Conservation (phyloP, 1,140 invertebrate species). For the Sminthurinus signatus region DNA sequence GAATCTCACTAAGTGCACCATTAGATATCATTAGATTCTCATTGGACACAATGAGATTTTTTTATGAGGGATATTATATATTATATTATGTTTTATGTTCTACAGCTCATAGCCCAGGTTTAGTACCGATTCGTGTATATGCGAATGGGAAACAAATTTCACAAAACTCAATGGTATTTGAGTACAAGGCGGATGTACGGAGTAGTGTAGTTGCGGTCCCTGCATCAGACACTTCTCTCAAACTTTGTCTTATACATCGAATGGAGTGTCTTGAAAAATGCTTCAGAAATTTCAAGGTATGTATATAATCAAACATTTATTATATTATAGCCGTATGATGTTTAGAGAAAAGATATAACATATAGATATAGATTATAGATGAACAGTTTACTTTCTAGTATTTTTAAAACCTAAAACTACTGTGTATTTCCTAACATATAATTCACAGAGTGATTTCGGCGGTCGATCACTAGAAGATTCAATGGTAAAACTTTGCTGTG, state of each 20-base stretch:
- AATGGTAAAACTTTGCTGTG: constrained; percentile 37
- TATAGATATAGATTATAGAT: too few species aligned
- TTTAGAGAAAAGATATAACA: too few species aligned
- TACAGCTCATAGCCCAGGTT: constrained; percentile 40
- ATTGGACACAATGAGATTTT: background rate
- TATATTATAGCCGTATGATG: too few species aligned
- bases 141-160: constrained; percentile 40
- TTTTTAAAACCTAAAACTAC: background rate
- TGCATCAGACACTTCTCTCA: constrained; percentile 39
- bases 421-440: too few species aligned
- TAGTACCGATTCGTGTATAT: constrained; percentile 40
- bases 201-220: constrained; percentile 36
- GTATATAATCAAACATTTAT: too few species aligned
- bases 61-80: background rate
- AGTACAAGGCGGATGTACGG: constrained; percentile 41
- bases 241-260: constrained; percentile 40
- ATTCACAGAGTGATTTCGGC: constrained; percentile 38
- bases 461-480: constrained; percentile 35
- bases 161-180: constrained; percentile 41
- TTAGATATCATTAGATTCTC: background rate
- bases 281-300: constrained; percentile 41
- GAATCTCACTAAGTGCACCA: background rate
- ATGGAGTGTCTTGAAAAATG: constrained; percentile 42
- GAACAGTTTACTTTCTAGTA: background rate
- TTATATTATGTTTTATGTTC: background rate